phyloP scores from a whole-genome alignment of 2,113 vertebrate genomes.

The Megalops atlanticus region DNA sequence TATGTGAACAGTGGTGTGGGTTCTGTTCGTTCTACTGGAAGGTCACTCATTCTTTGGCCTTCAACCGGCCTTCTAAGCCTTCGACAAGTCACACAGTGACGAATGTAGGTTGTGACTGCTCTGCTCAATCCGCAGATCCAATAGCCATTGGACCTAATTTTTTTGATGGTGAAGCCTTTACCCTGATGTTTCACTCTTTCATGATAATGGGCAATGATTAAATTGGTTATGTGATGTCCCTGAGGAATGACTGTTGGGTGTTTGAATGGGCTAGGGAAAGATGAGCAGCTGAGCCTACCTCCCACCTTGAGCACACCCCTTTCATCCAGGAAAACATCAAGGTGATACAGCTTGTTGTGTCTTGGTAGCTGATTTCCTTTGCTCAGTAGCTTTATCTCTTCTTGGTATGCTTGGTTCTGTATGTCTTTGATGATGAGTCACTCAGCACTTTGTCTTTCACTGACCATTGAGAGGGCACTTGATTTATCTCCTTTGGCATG shows the following conservation, averaged over 20 bases:
- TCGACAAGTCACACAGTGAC: too few relatives aligned
- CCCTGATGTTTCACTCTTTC: too few relatives aligned
- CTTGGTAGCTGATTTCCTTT: neutral
- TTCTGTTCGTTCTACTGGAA: too few relatives aligned
- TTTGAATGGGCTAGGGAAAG: slow-evolving; percentile 14
- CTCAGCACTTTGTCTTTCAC: slow-evolving; percentile 3
- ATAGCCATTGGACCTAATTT: too few relatives aligned
- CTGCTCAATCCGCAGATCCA: too few relatives aligned
- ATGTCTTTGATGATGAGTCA: slow-evolving; percentile 10
- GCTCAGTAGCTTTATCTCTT: slow-evolving; percentile 5
- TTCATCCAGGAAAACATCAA: slow-evolving; percentile 5
- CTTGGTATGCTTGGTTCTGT: neutral
- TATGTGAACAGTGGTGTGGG: too few relatives aligned
- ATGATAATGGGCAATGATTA: too few relatives aligned
- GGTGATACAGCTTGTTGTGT: neutral
- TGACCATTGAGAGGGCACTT: neutral
- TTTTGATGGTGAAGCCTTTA: too few relatives aligned
- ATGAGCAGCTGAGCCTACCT: slow-evolving; percentile 7
- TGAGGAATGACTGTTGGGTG: slow-evolving; percentile 7
- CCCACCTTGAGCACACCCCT: slow-evolving; percentile 16
- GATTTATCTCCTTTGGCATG: neutral
- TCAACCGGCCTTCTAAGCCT: too few relatives aligned
- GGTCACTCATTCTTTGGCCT: too few relatives aligned
- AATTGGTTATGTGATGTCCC: neutral
- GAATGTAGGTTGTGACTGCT: too few relatives aligned